Conservation (phyloP, 37 sponge, comb jelly and placozoan species). For the Diacarnus erythraeanus region DNA sequence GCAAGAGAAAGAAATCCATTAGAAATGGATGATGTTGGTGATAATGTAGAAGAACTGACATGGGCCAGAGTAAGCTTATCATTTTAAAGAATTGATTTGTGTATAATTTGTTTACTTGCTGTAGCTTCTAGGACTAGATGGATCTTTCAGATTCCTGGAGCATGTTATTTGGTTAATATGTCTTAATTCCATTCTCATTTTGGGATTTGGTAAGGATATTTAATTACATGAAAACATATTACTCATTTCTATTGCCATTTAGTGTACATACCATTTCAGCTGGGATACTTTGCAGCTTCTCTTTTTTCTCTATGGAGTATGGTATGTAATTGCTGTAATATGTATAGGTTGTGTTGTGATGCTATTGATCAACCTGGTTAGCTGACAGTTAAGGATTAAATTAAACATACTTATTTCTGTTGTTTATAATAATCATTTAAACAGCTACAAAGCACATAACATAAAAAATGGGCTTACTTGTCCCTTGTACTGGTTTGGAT, state of each 20-base stretch:
- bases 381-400: no score
- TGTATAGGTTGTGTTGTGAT: background rate
- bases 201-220: slow-evolving; percentile 71
- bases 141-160: slow-evolving; percentile 83
- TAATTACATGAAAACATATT: no score
- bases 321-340: slow-evolving; percentile 25
- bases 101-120: background rate
- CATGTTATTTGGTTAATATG: slow-evolving; percentile 89
- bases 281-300: slow-evolving; percentile 47
- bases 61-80: slow-evolving; percentile 68
- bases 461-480: no score
- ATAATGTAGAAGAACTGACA: slow-evolving; percentile 55
- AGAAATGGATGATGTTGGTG: slow-evolving; percentile 9
- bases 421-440: no score
- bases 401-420: no score
- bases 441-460: no score
- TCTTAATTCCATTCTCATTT: slow-evolving; percentile 59
- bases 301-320: slow-evolving; percentile 38
- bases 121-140: slow-evolving; percentile 91
- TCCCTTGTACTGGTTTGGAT: no score
- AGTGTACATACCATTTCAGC: slow-evolving; percentile 73
- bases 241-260: background rate
- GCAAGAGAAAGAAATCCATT: slow-evolving; percentile 56
- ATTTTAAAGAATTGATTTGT: background rate
- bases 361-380: no score